Conservation (phyloP, 1,140 invertebrate species). For the Delia radicum region DNA sequence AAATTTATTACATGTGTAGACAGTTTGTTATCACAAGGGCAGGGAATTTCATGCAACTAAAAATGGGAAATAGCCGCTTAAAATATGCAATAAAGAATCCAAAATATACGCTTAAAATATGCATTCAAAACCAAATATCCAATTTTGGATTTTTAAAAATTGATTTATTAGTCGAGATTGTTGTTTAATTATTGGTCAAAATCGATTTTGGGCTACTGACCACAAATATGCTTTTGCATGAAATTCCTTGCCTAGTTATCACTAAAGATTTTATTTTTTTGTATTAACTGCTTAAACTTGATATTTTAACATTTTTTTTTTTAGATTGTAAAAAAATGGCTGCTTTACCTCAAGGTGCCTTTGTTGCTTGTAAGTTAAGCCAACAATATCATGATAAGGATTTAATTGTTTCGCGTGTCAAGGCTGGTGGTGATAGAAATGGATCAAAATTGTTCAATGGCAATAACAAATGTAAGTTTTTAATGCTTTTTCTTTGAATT, state of each 20-base stretch:
- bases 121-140: too few species aligned
- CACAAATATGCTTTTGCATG: too few species aligned
- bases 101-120: too few species aligned
- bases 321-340: constrained; percentile 56
- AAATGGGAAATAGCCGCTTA: too few species aligned
- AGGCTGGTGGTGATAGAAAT: constrained; percentile 40
- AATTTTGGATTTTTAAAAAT: not conserved
- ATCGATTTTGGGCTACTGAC: too few species aligned
- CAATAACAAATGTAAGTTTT: constrained; percentile 42
- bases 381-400: constrained; percentile 55
- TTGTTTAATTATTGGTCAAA: too few species aligned
- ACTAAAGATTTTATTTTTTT: not conserved
- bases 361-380: constrained; percentile 60
- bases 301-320: not conserved
- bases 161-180: too few species aligned
- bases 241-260: too few species aligned
- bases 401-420: constrained; percentile 47
- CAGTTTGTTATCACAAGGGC: too few species aligned
- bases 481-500: not conserved
- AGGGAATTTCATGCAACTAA: too few species aligned
- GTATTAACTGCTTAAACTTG: not conserved
- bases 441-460: constrained; percentile 31
- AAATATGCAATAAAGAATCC: too few species aligned
- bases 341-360: constrained; percentile 61
- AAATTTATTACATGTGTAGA: too few species aligned